These are phyloP conservation scores for Ariopsis seemanni DNA, from an alignment of 2,113 vertebrate species.

Conservation along the genomic window DNA sequence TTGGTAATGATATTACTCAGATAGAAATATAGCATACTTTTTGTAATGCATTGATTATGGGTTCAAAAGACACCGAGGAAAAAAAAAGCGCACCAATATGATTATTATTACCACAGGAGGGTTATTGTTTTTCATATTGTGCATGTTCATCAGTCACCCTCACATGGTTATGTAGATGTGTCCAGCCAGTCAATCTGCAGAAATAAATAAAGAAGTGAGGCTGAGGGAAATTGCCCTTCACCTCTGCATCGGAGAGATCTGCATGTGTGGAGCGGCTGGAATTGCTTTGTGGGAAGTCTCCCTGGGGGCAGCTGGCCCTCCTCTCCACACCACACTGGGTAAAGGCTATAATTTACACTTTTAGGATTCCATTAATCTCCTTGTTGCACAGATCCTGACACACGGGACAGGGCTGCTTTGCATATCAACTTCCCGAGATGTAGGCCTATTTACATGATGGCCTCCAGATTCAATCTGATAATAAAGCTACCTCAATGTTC, in stretches of 20 bases:
- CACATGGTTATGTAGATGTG: conserved; percentile 53
- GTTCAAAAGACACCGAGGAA: background rate
- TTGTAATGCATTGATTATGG: conserved; percentile 31
- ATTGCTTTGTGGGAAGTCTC: conserved; percentile 75
- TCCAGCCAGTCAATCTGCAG: conserved; percentile 54
- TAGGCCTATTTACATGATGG: conserved; percentile 79
- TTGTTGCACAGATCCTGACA: conserved; percentile 71
- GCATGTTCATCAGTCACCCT: conserved; percentile 16
- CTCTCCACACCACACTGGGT: conserved; percentile 68
- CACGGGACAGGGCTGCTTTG: conserved; percentile 79
- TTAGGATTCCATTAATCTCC: conserved; percentile 82
- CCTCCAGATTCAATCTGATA: conserved; percentile 78
- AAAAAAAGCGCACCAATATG: conserved; percentile 21
- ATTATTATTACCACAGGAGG: conserved; percentile 17
- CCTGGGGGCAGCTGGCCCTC: conserved; percentile 68
- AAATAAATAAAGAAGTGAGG: conserved; percentile 55
- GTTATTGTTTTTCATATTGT: conserved; percentile 28
- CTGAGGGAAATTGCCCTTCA: conserved; percentile 79
- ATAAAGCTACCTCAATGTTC: conserved; percentile 69
- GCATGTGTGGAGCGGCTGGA: conserved; percentile 73
- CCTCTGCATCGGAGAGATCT: conserved; percentile 72
- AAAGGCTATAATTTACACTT: conserved; percentile 81
- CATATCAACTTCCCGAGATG: conserved; percentile 79
- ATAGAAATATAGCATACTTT: background rate
- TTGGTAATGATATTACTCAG: conserved; percentile 14